Evolutionary conservation across 2,888 invertebrate genomes (phyloP).

Genomic region (Tipula lateralis): DNA sequence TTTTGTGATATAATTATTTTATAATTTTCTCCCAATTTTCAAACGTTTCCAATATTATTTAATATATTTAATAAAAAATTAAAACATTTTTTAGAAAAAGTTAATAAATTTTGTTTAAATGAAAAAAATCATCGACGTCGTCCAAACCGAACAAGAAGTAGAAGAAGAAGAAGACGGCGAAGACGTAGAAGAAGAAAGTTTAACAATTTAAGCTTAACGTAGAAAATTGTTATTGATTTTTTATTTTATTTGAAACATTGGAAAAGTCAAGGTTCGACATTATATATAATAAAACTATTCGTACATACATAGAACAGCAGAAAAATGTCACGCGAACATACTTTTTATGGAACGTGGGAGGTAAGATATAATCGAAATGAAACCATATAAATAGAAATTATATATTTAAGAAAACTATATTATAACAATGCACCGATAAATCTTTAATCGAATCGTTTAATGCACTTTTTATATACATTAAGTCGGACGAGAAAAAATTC

Average conservation of each 20-base stretch:
- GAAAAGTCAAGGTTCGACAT: conserved; percentile 27
- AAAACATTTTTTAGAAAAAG: not conserved
- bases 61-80: not conserved
- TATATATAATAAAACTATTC: not conserved
- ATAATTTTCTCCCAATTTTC: not conserved
- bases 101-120: not conserved
- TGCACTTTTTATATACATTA: not conserved
- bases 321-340: conserved; percentile 46
- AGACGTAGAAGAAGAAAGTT: not conserved
- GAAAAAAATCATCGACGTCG: not conserved
- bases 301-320: not conserved
- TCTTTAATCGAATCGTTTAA: not conserved
- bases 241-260: conserved; percentile 6
- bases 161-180: not conserved
- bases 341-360: conserved; percentile 56
- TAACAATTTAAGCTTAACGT: not conserved
- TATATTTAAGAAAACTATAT: not conserved
- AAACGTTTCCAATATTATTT: not conserved
- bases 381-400: conserved; percentile 5
- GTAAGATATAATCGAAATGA: conserved; percentile 42
- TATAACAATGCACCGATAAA: not conserved
- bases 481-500: not conserved
- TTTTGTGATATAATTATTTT: not conserved
- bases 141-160: not conserved
- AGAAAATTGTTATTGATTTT: conserved; percentile 20